Evolutionary conservation across 2,888 invertebrate genomes (phyloP).

Genomic region (Cryptus armator): DNA sequence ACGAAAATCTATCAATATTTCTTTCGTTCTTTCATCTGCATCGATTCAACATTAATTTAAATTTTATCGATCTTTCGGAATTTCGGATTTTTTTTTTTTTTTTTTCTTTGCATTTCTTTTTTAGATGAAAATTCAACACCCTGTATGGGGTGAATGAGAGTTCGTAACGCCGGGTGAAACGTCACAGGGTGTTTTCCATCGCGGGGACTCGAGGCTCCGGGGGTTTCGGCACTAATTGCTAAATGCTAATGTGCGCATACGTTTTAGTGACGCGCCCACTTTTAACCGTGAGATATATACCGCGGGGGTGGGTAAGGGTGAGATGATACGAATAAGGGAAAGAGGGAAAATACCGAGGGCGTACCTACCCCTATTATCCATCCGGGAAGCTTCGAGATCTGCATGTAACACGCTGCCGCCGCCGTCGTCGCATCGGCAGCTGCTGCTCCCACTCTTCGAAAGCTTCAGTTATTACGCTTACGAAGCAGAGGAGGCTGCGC

Average conservation of each 20-base stretch:
- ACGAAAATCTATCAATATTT: background rate
- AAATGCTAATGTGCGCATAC: conserved; percentile 78
- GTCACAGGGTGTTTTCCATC: conserved; percentile 33
- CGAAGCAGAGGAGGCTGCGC: conserved; percentile 49
- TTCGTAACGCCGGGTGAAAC: conserved; percentile 38
- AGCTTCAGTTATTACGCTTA: conserved; percentile 59
- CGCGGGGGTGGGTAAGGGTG: background rate
- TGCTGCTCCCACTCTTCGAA: conserved; percentile 29
- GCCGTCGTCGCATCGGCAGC: conserved; percentile 39
- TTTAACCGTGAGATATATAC: conserved; percentile 58
- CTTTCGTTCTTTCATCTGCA: background rate
- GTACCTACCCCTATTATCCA: conserved; percentile 45
- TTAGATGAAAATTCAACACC: conserved; percentile 5
- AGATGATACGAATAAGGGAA: conserved; percentile 25
- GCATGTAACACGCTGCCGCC: conserved; percentile 59
- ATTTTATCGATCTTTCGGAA: too few relatives aligned
- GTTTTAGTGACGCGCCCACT: conserved; percentile 73
- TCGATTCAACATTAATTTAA: background rate
- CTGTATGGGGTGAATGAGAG: conserved; percentile 19
- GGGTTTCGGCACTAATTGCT: conserved; percentile 75
- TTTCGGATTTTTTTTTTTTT: background rate
- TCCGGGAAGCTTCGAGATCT: conserved; percentile 44
- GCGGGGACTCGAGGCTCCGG: conserved; percentile 22
- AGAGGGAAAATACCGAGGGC: conserved; percentile 40
- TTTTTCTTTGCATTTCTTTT: background rate